phyloP scores from a whole-genome alignment of 2,113 vertebrate genomes.

The Paramisgurnus dabryanus region DNA sequence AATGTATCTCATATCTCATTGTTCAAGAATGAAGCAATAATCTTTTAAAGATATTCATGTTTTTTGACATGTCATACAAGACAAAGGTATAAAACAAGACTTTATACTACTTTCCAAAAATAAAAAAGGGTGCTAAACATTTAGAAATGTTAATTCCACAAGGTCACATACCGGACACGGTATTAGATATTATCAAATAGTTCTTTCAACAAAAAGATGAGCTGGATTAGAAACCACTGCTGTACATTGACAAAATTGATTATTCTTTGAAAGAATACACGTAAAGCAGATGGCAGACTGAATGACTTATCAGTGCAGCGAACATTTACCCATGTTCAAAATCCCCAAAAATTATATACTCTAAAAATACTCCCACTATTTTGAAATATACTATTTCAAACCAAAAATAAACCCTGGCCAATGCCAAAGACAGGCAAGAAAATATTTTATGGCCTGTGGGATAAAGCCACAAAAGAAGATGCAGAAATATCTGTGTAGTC shows the following conservation, averaged over 20 bases:
- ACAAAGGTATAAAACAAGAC: no score
- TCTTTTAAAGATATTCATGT: no score
- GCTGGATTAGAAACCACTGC: not conserved
- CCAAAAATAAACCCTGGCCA: constrained; percentile 53
- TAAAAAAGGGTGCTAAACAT: no score
- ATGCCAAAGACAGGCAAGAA: constrained; percentile 37
- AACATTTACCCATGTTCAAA: constrained; percentile 31
- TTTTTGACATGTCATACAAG: no score
- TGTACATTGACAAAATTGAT: not conserved
- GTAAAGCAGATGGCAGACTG: constrained; percentile 6
- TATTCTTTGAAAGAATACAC: constrained; percentile 5
- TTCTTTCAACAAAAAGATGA: no score
- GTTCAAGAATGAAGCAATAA: no score
- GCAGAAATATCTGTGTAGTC: constrained; percentile 46
- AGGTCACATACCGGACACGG: no score
- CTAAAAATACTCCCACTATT: constrained; percentile 57
- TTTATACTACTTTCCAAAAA: no score
- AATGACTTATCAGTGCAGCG: constrained; percentile 10
- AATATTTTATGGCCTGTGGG: constrained; percentile 52
- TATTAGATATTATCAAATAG: no score
- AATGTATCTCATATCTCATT: no score
- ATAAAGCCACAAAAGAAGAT: constrained; percentile 37
- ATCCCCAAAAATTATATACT: constrained; percentile 55
- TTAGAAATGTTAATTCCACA: no score
- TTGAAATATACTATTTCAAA: constrained; percentile 48